These are phyloP conservation scores for Lanius ludovicianus DNA, from an alignment of 2,113 vertebrate genomes.

Conservation along the genomic window DNA sequence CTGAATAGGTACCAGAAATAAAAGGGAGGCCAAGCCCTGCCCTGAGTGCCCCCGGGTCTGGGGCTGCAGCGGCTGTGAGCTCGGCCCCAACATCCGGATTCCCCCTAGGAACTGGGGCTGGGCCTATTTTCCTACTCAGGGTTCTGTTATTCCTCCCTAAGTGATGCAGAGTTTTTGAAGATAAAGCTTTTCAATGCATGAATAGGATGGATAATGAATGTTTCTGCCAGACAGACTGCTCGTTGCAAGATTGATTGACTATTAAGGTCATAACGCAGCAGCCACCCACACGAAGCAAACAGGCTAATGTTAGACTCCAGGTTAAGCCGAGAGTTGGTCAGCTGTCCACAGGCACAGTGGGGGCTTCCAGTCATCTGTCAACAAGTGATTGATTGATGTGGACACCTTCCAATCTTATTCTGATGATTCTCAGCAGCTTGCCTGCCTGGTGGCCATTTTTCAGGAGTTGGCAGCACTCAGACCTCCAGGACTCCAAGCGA, in stretches of 20 bases:
- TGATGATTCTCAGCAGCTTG: slow-evolving; percentile 76
- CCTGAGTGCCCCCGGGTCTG: accelerated
- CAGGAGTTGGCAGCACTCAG: slow-evolving; percentile 72
- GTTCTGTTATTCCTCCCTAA: slow-evolving; percentile 41
- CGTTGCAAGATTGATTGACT: slow-evolving; percentile 81
- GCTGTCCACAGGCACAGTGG: slow-evolving; percentile 80
- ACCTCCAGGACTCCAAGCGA: slow-evolving; percentile 61
- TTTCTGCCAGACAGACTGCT: slow-evolving; percentile 71
- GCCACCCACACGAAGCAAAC: slow-evolving; percentile 66
- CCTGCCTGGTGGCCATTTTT: slow-evolving; percentile 89
- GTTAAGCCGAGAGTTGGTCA: slow-evolving; percentile 81
- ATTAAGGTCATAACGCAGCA: slow-evolving; percentile 82
- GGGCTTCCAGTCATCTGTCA: slow-evolving; percentile 88
- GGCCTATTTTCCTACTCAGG: background rate
- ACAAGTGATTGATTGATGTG: slow-evolving; percentile 90
- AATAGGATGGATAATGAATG: slow-evolving; percentile 77
- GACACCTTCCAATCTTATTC: slow-evolving; percentile 83
- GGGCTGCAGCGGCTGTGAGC: background rate
- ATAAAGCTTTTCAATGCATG: slow-evolving; percentile 54
- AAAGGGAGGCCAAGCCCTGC: background rate
- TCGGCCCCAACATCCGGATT: accelerated
- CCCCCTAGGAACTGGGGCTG: background rate
- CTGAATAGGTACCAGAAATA: background rate
- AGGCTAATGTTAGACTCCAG: slow-evolving; percentile 53
- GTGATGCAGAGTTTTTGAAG: slow-evolving; percentile 19